Conservation (phyloP, 2,888 invertebrate species). For the Halocaridina rubra region DNA sequence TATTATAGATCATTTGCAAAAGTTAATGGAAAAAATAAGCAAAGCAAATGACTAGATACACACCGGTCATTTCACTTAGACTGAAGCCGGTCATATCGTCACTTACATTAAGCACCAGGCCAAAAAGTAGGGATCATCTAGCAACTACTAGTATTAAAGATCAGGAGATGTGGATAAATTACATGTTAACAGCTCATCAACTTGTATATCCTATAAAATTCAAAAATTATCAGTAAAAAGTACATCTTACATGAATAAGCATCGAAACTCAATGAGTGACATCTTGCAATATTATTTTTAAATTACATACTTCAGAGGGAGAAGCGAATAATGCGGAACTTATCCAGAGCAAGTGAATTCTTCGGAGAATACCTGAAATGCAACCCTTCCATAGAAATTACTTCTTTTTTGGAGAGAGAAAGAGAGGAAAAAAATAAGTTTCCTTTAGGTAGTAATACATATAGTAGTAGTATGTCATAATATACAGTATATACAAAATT, state of each 20-base stretch:
- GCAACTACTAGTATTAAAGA: not conserved
- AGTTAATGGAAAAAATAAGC: conserved; percentile 21
- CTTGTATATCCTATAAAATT: conserved; percentile 12
- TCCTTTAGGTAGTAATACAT: too few species aligned
- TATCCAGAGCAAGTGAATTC: too few species aligned
- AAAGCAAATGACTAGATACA: conserved; percentile 55
- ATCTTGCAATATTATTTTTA: too few species aligned
- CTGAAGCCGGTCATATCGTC: conserved; percentile 29
- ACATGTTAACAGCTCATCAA: conserved; percentile 32
- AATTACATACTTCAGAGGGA: too few species aligned
- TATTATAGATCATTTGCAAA: conserved; percentile 38
- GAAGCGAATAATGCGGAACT: too few species aligned
- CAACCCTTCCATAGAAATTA: too few species aligned
- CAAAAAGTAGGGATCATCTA: conserved; percentile 27
- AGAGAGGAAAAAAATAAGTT: too few species aligned
- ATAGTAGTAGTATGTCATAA: too few species aligned
- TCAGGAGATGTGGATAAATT: not conserved
- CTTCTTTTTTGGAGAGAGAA: too few species aligned
- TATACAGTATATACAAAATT: too few species aligned
- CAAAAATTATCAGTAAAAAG: not conserved
- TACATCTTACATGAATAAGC: conserved; percentile 22
- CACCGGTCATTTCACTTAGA: conserved; percentile 39
- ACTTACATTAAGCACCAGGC: conserved; percentile 46
- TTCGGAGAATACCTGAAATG: too few species aligned
- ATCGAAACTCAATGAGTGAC: too few species aligned